Evolutionary conservation across 2,113 vertebrate species (phyloP), one percentile per base, ranked within the genome.

Genomic region (Rhabdornis inornatus): DNA sequence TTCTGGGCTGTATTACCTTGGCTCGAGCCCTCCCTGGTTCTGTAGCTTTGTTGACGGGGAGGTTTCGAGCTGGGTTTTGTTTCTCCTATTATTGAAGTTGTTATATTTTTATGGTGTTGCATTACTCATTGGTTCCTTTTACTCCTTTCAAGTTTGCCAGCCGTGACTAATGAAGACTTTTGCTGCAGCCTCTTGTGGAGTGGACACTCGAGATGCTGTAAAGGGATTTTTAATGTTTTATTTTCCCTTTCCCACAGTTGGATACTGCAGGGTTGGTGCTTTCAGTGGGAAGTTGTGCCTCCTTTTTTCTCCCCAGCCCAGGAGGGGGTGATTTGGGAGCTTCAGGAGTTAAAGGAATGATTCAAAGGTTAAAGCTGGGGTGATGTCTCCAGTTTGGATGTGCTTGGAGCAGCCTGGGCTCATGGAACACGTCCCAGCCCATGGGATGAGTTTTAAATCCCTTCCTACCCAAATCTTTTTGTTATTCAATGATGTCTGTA

Each of bases 81-180:
- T 95, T 88, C 66, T 50, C 40, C 89, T n/a, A 7, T 91, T 92
- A 55, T n/a, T 35, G 76, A 63, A 79, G 59, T 39, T 13, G 68
- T 93, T 94, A 24, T 35, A 3, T 78, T 93, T 94, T 95, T 70
- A 24, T 37, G 28, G 64, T 42, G 30, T 60, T 70, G 61, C 37
- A 12, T 94, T 90, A 74, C 84, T 96, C 92, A 80, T 15, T 83
- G 83, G 55, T 33, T 86, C 87, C 87, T 77, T 77, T 80, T 16
- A 40, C 75, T 76, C 83, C n/a, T 85, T 76, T 76, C 69, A 11
- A 82, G 71, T 87, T 90, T 60, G 64, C 92, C 69, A 78, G 82
- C 66, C 83, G 3, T 79, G 88, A 92, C 76, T 94, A 94, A 94
- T 40, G 80, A 81, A 44, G 85, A 47, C 86, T 88, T 95, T 72